phyloP scores from a whole-genome alignment of 2,797 vertebrate genomes.

The Platalea minor region DNA sequence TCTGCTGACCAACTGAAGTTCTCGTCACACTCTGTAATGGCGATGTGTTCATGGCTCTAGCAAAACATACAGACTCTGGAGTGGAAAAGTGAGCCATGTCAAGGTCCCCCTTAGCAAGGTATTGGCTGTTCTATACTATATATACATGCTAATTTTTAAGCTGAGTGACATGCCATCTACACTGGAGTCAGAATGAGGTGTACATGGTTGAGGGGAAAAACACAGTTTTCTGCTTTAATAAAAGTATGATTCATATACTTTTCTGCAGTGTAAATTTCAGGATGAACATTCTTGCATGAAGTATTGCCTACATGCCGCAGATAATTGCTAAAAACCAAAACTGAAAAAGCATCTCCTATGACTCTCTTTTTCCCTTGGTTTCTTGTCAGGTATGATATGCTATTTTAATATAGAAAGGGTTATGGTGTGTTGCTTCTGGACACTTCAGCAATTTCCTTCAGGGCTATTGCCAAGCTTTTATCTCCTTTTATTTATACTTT shows the following conservation, averaged over 20 bases:
- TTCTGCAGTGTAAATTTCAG: background rate
- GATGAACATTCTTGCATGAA: background rate
- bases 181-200: background rate
- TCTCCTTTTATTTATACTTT: conserved; percentile 57
- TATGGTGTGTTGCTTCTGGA: conserved; percentile 52
- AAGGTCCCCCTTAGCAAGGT: background rate
- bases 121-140: background rate
- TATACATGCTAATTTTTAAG: background rate
- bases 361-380: conserved; percentile 22
- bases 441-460: conserved; percentile 54
- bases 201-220: background rate
- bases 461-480: conserved; percentile 21
- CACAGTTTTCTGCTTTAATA: background rate
- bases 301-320: background rate
- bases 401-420: conserved; percentile 70
- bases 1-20: background rate
- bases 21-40: background rate
- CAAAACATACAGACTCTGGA: background rate
- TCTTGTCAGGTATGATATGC: conserved; percentile 67
- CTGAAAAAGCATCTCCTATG: background rate
- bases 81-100: background rate
- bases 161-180: background rate
- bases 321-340: background rate
- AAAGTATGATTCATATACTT: background rate
- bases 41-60: background rate